phyloP scores from a whole-genome alignment of 2,888 invertebrate genomes.

The Cremastinae sp. region DNA sequence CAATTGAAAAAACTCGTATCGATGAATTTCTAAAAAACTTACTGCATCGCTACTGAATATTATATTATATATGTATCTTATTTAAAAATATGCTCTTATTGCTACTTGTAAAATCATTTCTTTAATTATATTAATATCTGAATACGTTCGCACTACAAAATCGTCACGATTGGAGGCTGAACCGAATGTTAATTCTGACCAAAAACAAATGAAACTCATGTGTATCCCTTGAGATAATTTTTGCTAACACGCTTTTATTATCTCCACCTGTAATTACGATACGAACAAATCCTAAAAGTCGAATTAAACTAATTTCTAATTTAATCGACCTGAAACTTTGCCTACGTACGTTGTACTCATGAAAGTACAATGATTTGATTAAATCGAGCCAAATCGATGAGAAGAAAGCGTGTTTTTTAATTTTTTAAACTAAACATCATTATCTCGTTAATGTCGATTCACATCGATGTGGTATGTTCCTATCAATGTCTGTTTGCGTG shows the following conservation, averaged over 20 bases:
- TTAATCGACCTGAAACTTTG: too few species aligned
- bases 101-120: neutral
- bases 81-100: neutral
- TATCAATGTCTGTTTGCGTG: slow-evolving; percentile 73
- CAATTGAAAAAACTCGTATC: slow-evolving; percentile 10
- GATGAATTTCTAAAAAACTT: slow-evolving; percentile 6
- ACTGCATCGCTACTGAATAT: neutral
- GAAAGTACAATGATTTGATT: too few species aligned
- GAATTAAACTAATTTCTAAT: too few species aligned
- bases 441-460: slow-evolving; percentile 65
- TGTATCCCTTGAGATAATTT: too few species aligned
- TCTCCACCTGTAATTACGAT: too few species aligned
- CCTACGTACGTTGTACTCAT: too few species aligned
- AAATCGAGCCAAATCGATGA: too few species aligned
- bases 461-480: slow-evolving; percentile 70
- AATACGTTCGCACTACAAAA: neutral
- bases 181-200: neutral
- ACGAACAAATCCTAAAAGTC: too few species aligned
- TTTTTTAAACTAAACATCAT: too few species aligned
- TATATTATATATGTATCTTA: slow-evolving; percentile 1
- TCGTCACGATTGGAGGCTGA: neutral
- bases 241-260: too few species aligned
- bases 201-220: too few species aligned
- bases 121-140: neutral
- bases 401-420: neutral